Percentiles rank a stretch among this genome's conserved stretches.
Evolutionary conservation across 2,113 vertebrate genomes (phyloP).

Genomic region (Sterna hirundo): DNA sequence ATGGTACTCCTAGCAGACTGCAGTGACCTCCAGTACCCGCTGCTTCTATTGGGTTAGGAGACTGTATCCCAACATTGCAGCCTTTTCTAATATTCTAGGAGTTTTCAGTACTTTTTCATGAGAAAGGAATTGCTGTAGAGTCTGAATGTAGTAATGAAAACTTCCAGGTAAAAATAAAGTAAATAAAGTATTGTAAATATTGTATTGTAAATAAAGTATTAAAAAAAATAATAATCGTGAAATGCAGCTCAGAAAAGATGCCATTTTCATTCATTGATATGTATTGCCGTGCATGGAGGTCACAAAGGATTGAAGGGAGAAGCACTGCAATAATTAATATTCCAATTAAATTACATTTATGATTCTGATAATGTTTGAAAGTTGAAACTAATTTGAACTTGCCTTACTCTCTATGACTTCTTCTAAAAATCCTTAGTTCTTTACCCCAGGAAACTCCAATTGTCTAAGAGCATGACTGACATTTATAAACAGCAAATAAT

Average conservation of each 20-base stretch:
- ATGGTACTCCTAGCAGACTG: not conserved
- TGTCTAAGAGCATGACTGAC: not conserved
- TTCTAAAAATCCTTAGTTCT: not conserved
- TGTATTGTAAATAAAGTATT: not conserved
- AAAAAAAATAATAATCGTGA: not conserved
- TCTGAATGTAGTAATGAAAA: not conserved
- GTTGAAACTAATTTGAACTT: not conserved
- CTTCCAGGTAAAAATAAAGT: not conserved
- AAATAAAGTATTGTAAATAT: not conserved
- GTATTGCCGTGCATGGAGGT: not conserved
- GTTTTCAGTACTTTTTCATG: not conserved
- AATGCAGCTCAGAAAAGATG: not conserved
- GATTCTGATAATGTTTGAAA: not conserved
- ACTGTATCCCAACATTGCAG: not conserved
- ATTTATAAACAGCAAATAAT: conserved; percentile 11
- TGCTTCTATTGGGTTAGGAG: not conserved
- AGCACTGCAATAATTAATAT: not conserved
- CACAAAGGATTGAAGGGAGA: not conserved
- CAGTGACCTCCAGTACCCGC: not conserved
- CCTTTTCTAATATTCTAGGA: not conserved
- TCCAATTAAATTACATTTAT: not conserved
- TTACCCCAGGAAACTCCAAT: not conserved
- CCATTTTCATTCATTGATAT: not conserved
- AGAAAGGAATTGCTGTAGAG: not conserved
- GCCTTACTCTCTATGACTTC: not conserved